These are phyloP conservation scores for Piezodorus guildinii DNA, from an alignment of 1,140 invertebrate species.

Conservation along the genomic window DNA sequence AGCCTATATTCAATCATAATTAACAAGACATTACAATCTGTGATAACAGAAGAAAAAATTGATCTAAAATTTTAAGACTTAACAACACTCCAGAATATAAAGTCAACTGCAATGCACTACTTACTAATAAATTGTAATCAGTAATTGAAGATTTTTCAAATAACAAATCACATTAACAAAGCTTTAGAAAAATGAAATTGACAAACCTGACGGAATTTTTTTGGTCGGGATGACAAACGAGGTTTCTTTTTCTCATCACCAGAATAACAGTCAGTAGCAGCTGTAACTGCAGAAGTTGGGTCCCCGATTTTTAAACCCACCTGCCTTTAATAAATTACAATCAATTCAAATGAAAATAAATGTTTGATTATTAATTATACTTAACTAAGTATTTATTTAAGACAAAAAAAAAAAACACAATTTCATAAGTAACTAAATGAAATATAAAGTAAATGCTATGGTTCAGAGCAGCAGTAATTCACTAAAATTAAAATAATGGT, in stretches of 20 bases:
- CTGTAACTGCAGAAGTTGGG: neutral
- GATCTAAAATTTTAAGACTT: too few relatives aligned
- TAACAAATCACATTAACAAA: neutral
- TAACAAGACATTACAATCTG: too few relatives aligned
- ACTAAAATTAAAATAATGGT: neutral
- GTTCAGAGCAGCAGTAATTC: neutral
- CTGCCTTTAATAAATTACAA: constrained; percentile 6
- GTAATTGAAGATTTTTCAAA: too few relatives aligned
- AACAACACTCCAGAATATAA: too few relatives aligned
- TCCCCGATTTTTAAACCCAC: constrained; percentile 12
- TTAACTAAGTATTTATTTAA: neutral
- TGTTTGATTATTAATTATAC: neutral
- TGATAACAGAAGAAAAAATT: too few relatives aligned
- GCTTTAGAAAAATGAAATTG: neutral
- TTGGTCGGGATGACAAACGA: neutral
- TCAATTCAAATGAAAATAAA: neutral
- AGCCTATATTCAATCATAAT: too few relatives aligned
- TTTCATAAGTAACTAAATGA: neutral
- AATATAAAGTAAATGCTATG: neutral
- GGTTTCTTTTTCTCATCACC: constrained; percentile 6
- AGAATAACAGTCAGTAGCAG: constrained; percentile 2
- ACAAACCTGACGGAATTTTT: constrained; percentile 10
- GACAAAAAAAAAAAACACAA: too few relatives aligned
- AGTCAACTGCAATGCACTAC: too few relatives aligned
- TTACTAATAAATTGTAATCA: too few relatives aligned